Conservation (phyloP, 2,888 invertebrate species). For the Hypomecis punctinalis region DNA sequence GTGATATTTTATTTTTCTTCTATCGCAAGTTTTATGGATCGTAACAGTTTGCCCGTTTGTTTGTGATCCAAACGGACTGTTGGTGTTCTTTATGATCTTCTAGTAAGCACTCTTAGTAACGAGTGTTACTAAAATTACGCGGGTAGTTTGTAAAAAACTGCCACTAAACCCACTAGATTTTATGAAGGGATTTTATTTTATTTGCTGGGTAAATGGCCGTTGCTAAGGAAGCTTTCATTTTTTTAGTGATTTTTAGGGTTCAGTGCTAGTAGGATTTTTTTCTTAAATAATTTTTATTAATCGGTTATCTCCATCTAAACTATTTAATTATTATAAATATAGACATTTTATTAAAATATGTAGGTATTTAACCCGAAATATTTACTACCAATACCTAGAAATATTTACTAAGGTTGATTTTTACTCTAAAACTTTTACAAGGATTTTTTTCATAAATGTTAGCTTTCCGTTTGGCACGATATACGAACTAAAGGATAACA, state of each 20-base stretch:
- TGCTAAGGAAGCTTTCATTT: constrained; percentile 11
- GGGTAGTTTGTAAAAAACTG: constrained; percentile 27
- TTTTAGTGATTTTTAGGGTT: constrained; percentile 1
- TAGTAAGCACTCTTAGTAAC: constrained; percentile 30
- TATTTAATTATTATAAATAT: no score
- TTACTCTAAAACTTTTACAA: no score
- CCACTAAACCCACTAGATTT: constrained; percentile 24
- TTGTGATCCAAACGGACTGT: constrained; percentile 29
- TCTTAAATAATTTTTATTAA: no score
- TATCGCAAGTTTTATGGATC: constrained; percentile 25
- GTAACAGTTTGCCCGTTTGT: constrained; percentile 29
- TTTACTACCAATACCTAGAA: no score
- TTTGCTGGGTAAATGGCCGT: constrained; percentile 16
- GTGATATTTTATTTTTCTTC: constrained; percentile 28
- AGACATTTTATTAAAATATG: no score
- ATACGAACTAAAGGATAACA: no score
- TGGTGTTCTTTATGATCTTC: constrained; percentile 30
- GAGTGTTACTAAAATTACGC: constrained; percentile 30
- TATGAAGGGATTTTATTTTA: constrained; percentile 25
- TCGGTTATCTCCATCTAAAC: no score
- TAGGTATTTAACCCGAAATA: no score
- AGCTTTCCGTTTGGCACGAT: no score
- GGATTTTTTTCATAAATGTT: no score
- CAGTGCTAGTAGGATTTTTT: background rate
- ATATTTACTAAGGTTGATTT: no score